Base-by-base conservation (phyloP, 2,888 invertebrate genomes). In the Muschampia plurimacula region DNA sequence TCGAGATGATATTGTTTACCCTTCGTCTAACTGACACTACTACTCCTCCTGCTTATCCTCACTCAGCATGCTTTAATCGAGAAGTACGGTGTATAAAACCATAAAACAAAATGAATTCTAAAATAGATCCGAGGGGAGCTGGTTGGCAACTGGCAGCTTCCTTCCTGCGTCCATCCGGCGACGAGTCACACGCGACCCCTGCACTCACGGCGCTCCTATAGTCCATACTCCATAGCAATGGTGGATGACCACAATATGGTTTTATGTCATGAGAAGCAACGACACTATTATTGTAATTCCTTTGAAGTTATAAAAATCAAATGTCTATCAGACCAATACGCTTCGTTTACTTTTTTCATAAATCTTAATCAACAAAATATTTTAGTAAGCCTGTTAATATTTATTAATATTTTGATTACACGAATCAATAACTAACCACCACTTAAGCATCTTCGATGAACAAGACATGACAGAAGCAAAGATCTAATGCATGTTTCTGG, bases 81-180 rank as follows among this genome's bases (percentile, higher is more conserved):
- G 82, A 80, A 81, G 82, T 77, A 82, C 82, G 84, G 77, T 84
- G 82, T 85, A 86, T 86, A 82, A 87, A 88, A 82, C 81, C 82
- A 83, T 87, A 84, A 85, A 85, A 87, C 87, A 86, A 88, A 90
- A 85, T 88, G 85, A 89, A 86, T 89, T 93, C 89, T 93, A 90
- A 93, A 93, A 93, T 93, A 93, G 93, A 92, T 86, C 83, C 86
- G 92, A 91, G 93, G 93, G 93, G 93, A 89, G 90, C 82, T 81
- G 84, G 82, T 87, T 87, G 88, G 89, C 93, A 94, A 93, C 93
- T 92, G 91, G 93, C 87, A 88, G 92, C 92, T 93, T 94, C 94
- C 94, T 94, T 93, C 94, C 93, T 93, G 89, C 88, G 90, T 79
- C 84, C 94, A 91, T 93, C 93, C 93, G 93, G 93, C 88, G 88